phyloP scores from a whole-genome alignment of 2,797 vertebrate species.

The Poeciliopsis paucimaculata region DNA sequence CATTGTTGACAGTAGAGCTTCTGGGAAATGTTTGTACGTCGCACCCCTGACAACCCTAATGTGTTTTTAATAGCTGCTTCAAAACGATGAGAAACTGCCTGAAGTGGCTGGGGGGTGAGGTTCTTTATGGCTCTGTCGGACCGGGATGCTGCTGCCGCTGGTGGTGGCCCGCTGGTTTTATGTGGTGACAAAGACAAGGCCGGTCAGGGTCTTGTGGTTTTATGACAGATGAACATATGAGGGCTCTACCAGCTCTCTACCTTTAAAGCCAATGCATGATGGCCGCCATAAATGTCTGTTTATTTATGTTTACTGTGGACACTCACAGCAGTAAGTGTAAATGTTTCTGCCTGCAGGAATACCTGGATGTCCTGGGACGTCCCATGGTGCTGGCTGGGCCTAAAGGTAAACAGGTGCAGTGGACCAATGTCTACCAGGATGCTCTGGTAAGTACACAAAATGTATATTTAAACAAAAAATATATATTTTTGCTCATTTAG shows the following conservation, averaged over 20 bases:
- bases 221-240: constrained; percentile 58
- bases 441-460: constrained; percentile 84
- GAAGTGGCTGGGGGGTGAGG: constrained; percentile 53
- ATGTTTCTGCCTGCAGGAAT: constrained; percentile 83
- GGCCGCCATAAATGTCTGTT: constrained; percentile 51
- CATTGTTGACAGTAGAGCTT: constrained; percentile 56
- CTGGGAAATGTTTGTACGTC: constrained; percentile 60
- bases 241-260: constrained; percentile 51
- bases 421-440: constrained; percentile 99
- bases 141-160: constrained; percentile 27
- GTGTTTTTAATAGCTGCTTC: constrained; percentile 81
- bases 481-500: not conserved
- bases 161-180: constrained; percentile 67
- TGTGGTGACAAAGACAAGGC: constrained; percentile 60
- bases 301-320: constrained; percentile 43
- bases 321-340: constrained; percentile 14
- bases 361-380: constrained; percentile 95
- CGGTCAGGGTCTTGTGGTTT: constrained; percentile 69
- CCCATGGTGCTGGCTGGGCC: constrained; percentile 96
- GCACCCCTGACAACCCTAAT: constrained; percentile 71
- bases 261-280: constrained; percentile 52
- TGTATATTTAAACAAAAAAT: not conserved
- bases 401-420: constrained; percentile 94
- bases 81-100: constrained; percentile 79
- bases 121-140: constrained; percentile 64